Conservation (phyloP, 92 coral and sea anemone genomes). For the Umimayanthus chanpuru region DNA sequence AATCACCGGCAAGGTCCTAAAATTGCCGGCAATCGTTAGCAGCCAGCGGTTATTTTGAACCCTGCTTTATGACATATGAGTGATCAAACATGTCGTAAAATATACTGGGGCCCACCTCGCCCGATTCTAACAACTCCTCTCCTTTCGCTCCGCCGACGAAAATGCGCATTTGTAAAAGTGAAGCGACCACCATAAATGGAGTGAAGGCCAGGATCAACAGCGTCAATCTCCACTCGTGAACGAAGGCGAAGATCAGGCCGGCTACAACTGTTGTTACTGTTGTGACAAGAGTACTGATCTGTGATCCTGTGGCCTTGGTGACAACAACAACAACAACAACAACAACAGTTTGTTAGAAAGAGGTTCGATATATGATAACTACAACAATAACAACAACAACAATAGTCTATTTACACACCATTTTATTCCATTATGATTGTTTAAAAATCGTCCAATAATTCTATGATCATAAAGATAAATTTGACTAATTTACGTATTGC, state of each 20-base stretch:
- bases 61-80: no score
- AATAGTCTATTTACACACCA: no score
- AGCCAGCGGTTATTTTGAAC: no score
- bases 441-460: no score
- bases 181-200: slow-evolving; percentile 76
- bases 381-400: no score
- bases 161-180: slow-evolving; percentile 62
- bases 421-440: no score
- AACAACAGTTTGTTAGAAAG: not conserved
- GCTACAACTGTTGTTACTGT: slow-evolving; percentile 67
- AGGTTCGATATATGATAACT: not conserved
- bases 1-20: no score
- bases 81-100: not conserved
- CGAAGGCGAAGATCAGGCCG: slow-evolving; percentile 65
- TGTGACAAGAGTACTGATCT: slow-evolving; percentile 74
- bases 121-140: slow-evolving; percentile 69
- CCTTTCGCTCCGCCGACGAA: slow-evolving; percentile 62
- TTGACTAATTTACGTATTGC: no score
- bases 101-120: slow-evolving; percentile 61
- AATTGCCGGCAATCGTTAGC: no score
- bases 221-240: slow-evolving; percentile 84
- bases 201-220: slow-evolving; percentile 79
- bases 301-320: slow-evolving; percentile 77
- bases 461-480: no score
- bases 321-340: not conserved